A percentile compares a stretch with the other conserved stretches of the same genome.
Evolutionary conservation across 2,113 vertebrate genomes (phyloP).

Genomic region (Myiozetetes cayanensis): DNA sequence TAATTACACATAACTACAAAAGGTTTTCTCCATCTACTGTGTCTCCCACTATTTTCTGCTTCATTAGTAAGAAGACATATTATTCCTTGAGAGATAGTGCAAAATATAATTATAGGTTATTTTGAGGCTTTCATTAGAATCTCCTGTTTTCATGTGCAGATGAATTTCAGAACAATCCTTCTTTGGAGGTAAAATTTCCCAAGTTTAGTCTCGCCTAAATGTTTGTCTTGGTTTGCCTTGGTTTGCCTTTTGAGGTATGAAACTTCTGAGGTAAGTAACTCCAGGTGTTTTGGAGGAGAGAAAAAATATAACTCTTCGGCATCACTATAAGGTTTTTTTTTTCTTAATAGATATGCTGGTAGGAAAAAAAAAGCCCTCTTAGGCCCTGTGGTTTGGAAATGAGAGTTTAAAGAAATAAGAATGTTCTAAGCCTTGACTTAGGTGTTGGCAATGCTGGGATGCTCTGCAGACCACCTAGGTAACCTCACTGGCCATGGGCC

Average conservation of each 20-base stretch:
- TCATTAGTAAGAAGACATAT: background rate
- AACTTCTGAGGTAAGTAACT: constrained; percentile 18
- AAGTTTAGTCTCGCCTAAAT: background rate
- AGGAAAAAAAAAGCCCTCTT: background rate
- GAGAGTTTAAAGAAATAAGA: background rate
- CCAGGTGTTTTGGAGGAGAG: background rate
- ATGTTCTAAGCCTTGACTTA: background rate
- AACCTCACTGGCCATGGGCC: background rate
- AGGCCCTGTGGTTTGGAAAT: background rate
- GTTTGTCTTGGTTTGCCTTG: constrained; percentile 18
- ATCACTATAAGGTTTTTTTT: background rate
- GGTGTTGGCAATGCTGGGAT: background rate
- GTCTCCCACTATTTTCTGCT: background rate
- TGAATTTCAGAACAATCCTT: background rate
- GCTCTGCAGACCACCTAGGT: background rate
- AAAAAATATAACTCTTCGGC: background rate
- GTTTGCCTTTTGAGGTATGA: constrained; percentile 12
- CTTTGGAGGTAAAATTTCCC: constrained; percentile 13
- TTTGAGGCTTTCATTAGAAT: background rate
- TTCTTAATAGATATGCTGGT: background rate
- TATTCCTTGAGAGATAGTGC: constrained; percentile 5
- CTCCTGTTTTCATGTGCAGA: background rate
- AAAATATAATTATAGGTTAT: constrained; percentile 37
- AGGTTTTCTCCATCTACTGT: background rate
- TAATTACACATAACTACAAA: constrained; percentile 39